Percentiles rank a stretch among this genome's conserved stretches.
Conservation (phyloP, 2,113 vertebrate species). For the Catharus fuscescens region DNA sequence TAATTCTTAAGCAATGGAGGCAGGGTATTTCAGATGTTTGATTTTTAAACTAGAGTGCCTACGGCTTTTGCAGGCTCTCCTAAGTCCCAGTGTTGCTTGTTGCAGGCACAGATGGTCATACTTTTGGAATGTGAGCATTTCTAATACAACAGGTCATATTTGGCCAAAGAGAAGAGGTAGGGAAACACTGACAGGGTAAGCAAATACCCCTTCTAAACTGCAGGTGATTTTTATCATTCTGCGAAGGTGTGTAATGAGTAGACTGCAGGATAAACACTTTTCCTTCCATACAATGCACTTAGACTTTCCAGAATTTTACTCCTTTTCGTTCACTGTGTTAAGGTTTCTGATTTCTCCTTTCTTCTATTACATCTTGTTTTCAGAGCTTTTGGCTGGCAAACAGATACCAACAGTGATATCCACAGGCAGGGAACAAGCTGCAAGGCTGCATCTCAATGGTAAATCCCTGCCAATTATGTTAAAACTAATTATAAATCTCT, state of each 20-base stretch:
- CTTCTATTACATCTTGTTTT: constrained; percentile 23
- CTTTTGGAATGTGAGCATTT: background rate
- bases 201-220: background rate
- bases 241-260: background rate
- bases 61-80: background rate
- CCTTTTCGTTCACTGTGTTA: background rate
- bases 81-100: background rate
- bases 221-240: constrained; percentile 11
- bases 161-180: background rate
- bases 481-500: constrained; percentile 61
- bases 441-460: background rate
- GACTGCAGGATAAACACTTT: background rate
- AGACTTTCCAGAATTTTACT: background rate
- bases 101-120: background rate
- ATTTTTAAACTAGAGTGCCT: background rate
- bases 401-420: constrained; percentile 30
- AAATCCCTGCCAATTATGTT: constrained; percentile 61
- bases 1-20: background rate
- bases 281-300: background rate
- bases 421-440: constrained; percentile 25
- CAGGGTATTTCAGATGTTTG: background rate
- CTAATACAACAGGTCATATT: background rate
- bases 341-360: constrained; percentile 10
- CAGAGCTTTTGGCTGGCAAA: constrained; percentile 30
- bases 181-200: background rate